Base-by-base conservation (phyloP, 2,113 vertebrate species). In the Neopipo cinnamomea region DNA sequence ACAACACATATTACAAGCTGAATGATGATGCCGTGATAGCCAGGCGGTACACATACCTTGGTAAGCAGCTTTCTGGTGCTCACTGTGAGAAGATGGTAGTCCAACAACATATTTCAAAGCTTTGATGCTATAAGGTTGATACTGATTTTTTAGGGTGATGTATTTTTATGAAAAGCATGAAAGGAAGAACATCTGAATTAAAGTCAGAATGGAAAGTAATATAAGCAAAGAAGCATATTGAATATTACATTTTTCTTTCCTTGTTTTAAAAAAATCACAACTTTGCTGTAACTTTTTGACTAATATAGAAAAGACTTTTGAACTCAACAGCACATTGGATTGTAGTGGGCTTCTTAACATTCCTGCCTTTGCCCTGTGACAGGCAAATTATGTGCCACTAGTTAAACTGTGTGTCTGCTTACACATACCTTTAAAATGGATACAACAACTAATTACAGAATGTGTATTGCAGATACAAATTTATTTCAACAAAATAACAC, bases 41-140 rank as follows among this genome's bases (percentile, higher is more conserved):
- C 46, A 98, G 98, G 96, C 97, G 99, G 92, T 99, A 99, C 97
- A 99, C 99, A 14, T 99, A 99, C 93, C 98, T 99, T 22, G 99
- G 99, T 99, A 97, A 98, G 98, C 89, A 73, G 47, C 72, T 81
- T 9, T 49, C 16, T 53, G 33, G 16, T 72, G 61, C 41, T 83
- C 4, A 3, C 10, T 85, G 25, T 44, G 33, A 31, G 55, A 22
- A 30, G 3, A 19, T 47, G 59, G 59, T 42, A 27, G 19, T 65
- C 39, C 31, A 49, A 28, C 17, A 84, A 59, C 1, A 0, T 41
- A 18, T 70, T 71, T 77, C 65, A 86, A 42, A 33, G 46, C 24
- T 81, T 63, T 80, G 63, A 24, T 63, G 27, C 30, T 77, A 9
- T 42, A 5, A 84, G 66, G n/a, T 44, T 49, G n/a, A 63, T 67